These are phyloP conservation scores for Cryptus viduatorius DNA, from an alignment of 2,888 invertebrate species.

Conservation along the genomic window DNA sequence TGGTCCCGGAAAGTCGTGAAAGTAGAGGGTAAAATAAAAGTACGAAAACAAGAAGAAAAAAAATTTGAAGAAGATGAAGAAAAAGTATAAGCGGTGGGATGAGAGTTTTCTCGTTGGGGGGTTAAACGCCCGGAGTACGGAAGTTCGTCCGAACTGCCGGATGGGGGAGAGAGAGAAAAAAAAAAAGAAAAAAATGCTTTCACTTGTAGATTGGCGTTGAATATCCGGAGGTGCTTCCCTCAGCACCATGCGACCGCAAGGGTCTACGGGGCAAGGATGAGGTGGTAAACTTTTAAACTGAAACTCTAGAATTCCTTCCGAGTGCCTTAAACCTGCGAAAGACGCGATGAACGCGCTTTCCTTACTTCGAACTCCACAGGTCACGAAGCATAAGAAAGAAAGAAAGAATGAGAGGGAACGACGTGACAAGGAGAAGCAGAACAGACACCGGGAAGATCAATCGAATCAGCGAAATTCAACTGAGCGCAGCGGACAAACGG, in stretches of 20 bases:
- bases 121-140: conserved; percentile 42
- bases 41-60: conserved; percentile 23
- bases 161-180: conserved; percentile 41
- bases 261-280: conserved; percentile 3
- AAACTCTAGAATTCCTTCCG: conserved; percentile 43
- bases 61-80: conserved; percentile 14
- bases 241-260: conserved; percentile 18
- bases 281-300: conserved; percentile 60
- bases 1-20: conserved; percentile 66
- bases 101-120: conserved; percentile 44
- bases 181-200: conserved; percentile 57
- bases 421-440: conserved; percentile 11
- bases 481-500: conserved; percentile 49
- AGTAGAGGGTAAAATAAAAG: conserved; percentile 35
- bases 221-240: conserved; percentile 45
- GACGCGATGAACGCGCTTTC: conserved; percentile 35
- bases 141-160: conserved; percentile 38
- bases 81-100: conserved; percentile 33
- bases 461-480: conserved; percentile 77
- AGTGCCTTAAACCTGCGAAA: conserved; percentile 33
- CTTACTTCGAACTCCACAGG: conserved; percentile 12
- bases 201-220: conserved; percentile 65
- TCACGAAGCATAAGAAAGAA: conserved; percentile 8
- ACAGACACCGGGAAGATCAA: conserved; percentile 69
- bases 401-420: conserved; percentile 46